These are phyloP conservation scores for Indri indri DNA, from an alignment of 2,113 vertebrate genomes.

Conservation along the genomic window DNA sequence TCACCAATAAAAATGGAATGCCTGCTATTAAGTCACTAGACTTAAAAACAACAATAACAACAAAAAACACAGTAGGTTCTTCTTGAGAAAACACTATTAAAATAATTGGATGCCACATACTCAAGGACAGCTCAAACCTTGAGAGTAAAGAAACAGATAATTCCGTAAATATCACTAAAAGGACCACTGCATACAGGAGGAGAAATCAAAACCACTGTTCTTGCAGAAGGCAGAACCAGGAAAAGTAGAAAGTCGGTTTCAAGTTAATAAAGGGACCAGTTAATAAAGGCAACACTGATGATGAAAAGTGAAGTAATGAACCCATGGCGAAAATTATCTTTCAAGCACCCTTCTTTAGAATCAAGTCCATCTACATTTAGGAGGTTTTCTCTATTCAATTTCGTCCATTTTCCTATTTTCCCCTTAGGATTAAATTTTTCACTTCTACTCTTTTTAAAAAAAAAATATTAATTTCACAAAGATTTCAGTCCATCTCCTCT, in stretches of 20 bases:
- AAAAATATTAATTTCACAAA: not conserved
- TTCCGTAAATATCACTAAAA: not conserved
- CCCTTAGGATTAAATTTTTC: not conserved
- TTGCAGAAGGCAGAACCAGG: not conserved
- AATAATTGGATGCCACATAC: not conserved
- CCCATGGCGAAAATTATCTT: not conserved
- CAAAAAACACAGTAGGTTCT: not conserved
- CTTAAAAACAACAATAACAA: not conserved
- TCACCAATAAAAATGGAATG: not conserved
- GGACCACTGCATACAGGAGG: fast-evolving
- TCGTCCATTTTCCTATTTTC: not conserved
- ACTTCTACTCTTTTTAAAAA: not conserved
- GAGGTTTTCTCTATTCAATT: not conserved
- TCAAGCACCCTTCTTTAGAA: not conserved
- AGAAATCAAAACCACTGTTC: not conserved
- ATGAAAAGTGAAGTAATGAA: not conserved
- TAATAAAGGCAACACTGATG: not conserved
- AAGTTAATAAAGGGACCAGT: not conserved
- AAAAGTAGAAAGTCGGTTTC: not conserved
- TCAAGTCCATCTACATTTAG: not conserved
- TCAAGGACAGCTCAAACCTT: too few relatives aligned
- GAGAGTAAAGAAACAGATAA: not conserved
- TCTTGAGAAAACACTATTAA: not conserved
- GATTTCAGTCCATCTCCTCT: not conserved
- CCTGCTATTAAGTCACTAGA: not conserved